Base-by-base conservation (phyloP, 2,113 vertebrate species). In the Plectropomus leopardus region DNA sequence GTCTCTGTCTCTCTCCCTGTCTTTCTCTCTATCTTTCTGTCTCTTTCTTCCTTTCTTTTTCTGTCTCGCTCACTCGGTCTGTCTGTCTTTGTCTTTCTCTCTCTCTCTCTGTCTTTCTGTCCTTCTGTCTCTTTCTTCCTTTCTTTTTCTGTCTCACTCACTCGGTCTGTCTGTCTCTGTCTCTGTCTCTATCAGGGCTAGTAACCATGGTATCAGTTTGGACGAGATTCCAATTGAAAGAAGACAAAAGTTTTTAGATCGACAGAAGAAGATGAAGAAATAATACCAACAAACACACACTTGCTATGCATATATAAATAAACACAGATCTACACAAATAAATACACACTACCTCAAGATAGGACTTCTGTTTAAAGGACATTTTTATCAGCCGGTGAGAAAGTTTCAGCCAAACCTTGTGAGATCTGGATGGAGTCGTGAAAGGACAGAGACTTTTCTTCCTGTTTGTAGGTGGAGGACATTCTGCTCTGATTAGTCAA, bases 141-240 rank as follows among this genome's bases (percentile, higher is more conserved):
- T 7, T 36, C 0, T 36, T 6, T 34, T 3, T 34, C 4, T 34
- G 32, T 34, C 34, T 34, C 5, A n/a, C n/a, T n/a, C n/a, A n/a
- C n/a, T n/a, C n/a, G n/a, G n/a, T 40, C 36, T 36, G 36, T 36
- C 0, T 36, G 34, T 34, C 1, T 34, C 4, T 34, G 32, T 34
- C 34, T 34, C 5, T 34, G 5, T 34, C 0, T 53, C 48, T 76
- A 40, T 64, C 81, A 96, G 97, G 79, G 92, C 91, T 19, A 96
- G 95, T 86, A 96, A 94, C 63, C 96, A 97, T 0, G 97, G 97
- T 0, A 96, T 98, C 82, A 94, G 93, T 66, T 79, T 98, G 47
- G 95, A 96, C 3, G 96, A 97, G 83, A 96, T 97, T 63, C 96
- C 97, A 0, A 45, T 61, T 0, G 96, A 95, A 0, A 91, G 96